Base-by-base conservation (phyloP, 2,113 vertebrate species). In the Xenopus laevis region DNA sequence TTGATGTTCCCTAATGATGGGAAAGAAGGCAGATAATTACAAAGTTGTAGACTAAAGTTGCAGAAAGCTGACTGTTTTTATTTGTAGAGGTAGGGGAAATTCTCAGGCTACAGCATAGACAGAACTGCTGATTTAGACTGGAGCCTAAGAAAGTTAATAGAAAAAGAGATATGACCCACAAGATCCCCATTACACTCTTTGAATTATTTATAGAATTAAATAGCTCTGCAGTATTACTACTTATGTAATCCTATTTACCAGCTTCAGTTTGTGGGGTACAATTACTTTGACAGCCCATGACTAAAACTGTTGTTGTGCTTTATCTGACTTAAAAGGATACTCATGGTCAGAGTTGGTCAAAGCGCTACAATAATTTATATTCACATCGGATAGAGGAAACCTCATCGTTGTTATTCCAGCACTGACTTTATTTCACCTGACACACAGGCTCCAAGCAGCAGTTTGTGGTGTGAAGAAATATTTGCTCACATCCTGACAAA, bases 21-120 rank as follows among this genome's bases (percentile, higher is more conserved):
- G 71, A 84, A 75, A 86, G 81, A 47, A 80, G 68, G 21, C 27
- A 86, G 79, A 78, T 82, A 81, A 83, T 84, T 83, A 66, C 78
- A n/a, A 83, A 81, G 60, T 81, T 82, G 59, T 10, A 86, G 18
- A 63, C 18, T 81, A n/a, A 85, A 79, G 33, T 40, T 17, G 78
- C 80, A 74, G 50, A 6, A 81, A 84, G 57, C 10, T 81, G 55
- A 83, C 65, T 73, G n/a, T 33, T 78, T 21, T 62, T 83, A 73
- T 71, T 83, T 79, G 79, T 59, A 84, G 84, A 82, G 78, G 85
- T 83, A 71, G 18, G 81, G 53, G 62, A 76, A 67, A 76, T 76
- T 69, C 69, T 63, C 59, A 69, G 45, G 23, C 58, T 23, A 10
- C 18, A 44, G 66, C 30, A 59, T 27, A 76, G 66, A 69, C 58